These are phyloP conservation scores for Diadema setosum DNA, from an alignment of 35 echinoderm and acorn worm species.

Conservation along the genomic window DNA sequence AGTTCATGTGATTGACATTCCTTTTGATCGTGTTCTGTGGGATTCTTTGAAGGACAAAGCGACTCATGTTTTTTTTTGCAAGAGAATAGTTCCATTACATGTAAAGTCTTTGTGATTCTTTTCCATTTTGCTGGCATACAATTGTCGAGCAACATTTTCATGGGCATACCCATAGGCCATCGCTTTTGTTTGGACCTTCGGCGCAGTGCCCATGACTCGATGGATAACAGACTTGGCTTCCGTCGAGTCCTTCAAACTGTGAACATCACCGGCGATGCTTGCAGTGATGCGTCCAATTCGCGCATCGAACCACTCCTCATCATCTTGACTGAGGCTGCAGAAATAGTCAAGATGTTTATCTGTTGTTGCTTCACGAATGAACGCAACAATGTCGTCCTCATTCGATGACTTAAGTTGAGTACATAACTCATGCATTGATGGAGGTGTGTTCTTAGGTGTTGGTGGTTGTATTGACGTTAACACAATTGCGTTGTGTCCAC, in stretches of 20 bases:
- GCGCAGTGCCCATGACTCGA: slow-evolving; percentile 9
- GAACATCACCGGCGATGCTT: slow-evolving; percentile 16
- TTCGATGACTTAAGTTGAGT: neutral
- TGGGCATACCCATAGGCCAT: slow-evolving; percentile 4
- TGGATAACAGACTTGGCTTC: neutral
- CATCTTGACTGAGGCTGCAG: neutral
- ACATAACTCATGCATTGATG: slow-evolving; percentile 12
- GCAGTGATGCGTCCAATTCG: slow-evolving; percentile 37
- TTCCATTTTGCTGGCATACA: slow-evolving; percentile 5
- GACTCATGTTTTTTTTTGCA: neutral
- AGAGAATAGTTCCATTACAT: neutral
- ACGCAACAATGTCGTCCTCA: neutral
- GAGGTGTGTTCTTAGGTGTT: neutral
- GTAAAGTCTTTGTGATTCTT: slow-evolving; percentile 13
- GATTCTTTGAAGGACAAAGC: neutral
- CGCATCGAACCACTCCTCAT: slow-evolving; percentile 28
- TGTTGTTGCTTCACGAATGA: neutral
- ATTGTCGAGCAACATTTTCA: neutral
- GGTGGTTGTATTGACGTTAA: slow-evolving; percentile 11
- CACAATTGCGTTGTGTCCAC: neutral
- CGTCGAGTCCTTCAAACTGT: neutral
- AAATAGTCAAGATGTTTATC: neutral
- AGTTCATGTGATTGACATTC: neutral
- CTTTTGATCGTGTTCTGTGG: neutral
- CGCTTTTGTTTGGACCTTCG: neutral